Percentiles rank a stretch among this genome's conserved stretches.
phyloP scores from a whole-genome alignment of 2,888 invertebrate species.

The Sesamia inferens region DNA sequence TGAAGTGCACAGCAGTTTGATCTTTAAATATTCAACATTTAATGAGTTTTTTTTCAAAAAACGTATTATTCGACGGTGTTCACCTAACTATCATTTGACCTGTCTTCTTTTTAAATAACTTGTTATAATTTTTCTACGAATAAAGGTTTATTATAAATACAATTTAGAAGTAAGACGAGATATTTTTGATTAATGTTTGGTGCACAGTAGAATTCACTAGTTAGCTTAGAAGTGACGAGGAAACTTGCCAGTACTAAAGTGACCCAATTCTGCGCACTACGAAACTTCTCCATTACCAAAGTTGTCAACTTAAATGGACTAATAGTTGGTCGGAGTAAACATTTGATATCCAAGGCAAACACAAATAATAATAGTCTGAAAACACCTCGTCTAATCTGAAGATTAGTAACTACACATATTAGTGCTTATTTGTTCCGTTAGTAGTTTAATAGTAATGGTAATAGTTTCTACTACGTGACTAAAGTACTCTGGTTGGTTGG shows the following conservation, averaged over 20 bases:
- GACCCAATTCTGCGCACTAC: conserved; percentile 29
- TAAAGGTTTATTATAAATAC: no score
- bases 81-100: background rate
- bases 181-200: background rate
- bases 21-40: background rate
- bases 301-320: conserved; percentile 41
- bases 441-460: background rate
- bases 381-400: conserved; percentile 2
- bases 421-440: conserved; percentile 7
- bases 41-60: no score
- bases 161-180: background rate
- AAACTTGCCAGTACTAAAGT: background rate
- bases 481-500: background rate
- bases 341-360: conserved; percentile 21
- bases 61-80: no score
- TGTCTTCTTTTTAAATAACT: background rate
- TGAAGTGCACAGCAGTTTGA: background rate
- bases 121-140: background rate
- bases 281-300: conserved; percentile 39
- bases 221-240: no score
- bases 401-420: conserved; percentile 12
- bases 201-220: background rate
- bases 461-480: conserved; percentile 1
- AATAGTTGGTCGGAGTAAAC: conserved; percentile 27
- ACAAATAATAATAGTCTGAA: conserved; percentile 14